A percentile compares a stretch with the other conserved stretches of the same genome.
These are phyloP conservation scores for Heterochromis multidens DNA, from an alignment of 2,113 vertebrate genomes.

Conservation along the genomic window DNA sequence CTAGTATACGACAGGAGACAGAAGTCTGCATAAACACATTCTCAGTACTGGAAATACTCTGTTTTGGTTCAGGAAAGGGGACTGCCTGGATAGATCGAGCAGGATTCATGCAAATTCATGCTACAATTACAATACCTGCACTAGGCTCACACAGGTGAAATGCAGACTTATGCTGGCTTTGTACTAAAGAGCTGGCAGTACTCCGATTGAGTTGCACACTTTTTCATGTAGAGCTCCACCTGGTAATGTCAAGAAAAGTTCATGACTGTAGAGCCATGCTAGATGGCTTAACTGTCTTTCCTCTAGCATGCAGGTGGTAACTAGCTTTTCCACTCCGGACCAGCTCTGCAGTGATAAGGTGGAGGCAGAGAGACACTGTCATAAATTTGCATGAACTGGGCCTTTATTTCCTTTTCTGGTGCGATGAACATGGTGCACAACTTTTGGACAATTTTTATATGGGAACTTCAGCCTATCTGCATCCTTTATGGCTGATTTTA, in stretches of 20 bases:
- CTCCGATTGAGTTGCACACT: not conserved
- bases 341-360: not conserved
- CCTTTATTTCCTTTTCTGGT: not conserved
- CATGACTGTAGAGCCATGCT: not conserved
- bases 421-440: not conserved
- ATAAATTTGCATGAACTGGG: not conserved
- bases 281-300: not conserved
- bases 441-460: not conserved
- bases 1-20: not conserved
- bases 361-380: not conserved
- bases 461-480: not conserved
- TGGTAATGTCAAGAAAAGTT: not conserved
- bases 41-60: not conserved
- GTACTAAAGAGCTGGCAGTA: not conserved
- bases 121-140: not conserved
- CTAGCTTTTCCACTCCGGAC: not conserved
- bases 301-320: not conserved
- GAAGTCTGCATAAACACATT: not conserved
- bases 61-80: not conserved
- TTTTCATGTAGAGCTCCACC: not conserved
- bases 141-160: not conserved
- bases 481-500: not conserved
- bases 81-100: not conserved
- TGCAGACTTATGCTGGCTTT: not conserved
- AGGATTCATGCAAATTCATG: not conserved